Percentiles rank a stretch among this genome's conserved stretches.
phyloP scores from a whole-genome alignment of 1,140 invertebrate genomes.

The Drosophila nebulosa region DNA sequence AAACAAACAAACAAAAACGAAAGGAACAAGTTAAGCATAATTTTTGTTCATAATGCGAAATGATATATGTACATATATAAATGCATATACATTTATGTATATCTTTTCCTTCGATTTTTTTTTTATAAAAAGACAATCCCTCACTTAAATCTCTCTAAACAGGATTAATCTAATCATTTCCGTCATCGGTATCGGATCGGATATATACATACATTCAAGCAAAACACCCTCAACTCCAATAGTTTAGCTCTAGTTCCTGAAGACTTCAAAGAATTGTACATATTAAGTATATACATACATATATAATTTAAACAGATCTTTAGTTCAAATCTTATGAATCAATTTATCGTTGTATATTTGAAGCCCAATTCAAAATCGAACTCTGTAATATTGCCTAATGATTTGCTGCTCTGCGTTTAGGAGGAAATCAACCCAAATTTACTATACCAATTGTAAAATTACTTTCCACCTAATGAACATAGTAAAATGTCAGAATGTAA shows the following conservation, averaged over 20 bases:
- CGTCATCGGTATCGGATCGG: neutral
- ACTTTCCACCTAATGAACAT: neutral
- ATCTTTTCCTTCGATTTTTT: constrained; percentile 15
- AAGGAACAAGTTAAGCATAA: constrained; percentile 23
- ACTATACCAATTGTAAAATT: neutral
- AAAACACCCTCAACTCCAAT: neutral
- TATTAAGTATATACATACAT: neutral
- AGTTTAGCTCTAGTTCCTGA: neutral
- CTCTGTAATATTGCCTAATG: neutral
- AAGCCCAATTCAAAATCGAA: neutral
- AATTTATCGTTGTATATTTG: neutral
- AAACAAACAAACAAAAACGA: neutral
- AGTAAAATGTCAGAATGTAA: neutral
- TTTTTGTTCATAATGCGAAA: constrained; percentile 66
- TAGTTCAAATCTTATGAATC: neutral
- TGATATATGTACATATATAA: constrained; percentile 12
- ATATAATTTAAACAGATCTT: neutral
- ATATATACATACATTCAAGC: neutral
- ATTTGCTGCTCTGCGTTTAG: no score
- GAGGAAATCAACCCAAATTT: neutral
- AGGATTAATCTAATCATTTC: neutral
- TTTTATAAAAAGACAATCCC: constrained; percentile 18
- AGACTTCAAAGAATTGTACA: neutral
- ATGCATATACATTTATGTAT: neutral
- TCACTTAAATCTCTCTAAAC: neutral